These are phyloP conservation scores for Pollenia amentaria DNA, from an alignment of 2,888 invertebrate genomes.

Conservation along the genomic window DNA sequence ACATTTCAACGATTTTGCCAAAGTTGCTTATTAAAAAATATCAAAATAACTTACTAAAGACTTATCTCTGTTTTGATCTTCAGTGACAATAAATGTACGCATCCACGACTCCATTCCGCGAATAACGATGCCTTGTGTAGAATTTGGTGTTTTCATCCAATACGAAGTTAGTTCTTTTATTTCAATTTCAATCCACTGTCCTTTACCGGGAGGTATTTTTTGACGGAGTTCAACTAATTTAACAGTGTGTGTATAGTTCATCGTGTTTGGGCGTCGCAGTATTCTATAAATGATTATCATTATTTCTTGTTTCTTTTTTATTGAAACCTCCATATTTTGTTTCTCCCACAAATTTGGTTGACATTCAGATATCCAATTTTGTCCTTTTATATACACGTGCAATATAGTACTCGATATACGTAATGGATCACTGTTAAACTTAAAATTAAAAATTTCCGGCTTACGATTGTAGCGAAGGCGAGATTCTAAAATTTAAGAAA, in stretches of 20 bases:
- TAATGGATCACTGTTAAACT: constrained; percentile 79
- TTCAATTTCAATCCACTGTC: constrained; percentile 90
- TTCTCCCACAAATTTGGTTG: constrained; percentile 77
- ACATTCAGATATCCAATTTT: constrained; percentile 81
- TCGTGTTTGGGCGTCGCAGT: constrained; percentile 77
- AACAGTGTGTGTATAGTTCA: constrained; percentile 79
- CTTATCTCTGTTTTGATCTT: constrained; percentile 79
- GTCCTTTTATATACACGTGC: constrained; percentile 82
- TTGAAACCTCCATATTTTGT: constrained; percentile 59
- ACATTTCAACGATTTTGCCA: not conserved
- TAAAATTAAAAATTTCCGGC: constrained; percentile 81
- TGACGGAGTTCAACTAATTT: constrained; percentile 81
- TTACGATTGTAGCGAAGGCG: constrained; percentile 81
- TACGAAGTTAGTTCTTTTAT: constrained; percentile 90
- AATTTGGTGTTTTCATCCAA: constrained; percentile 90
- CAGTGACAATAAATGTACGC: constrained; percentile 79
- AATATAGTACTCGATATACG: constrained; percentile 81
- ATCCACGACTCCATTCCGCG: constrained; percentile 88
- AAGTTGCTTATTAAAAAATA: too few relatives aligned
- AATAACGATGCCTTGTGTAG: constrained; percentile 91
- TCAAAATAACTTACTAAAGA: constrained; percentile 82
- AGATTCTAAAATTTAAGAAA: constrained; percentile 76
- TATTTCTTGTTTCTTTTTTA: constrained; percentile 77
- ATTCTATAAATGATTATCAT: constrained; percentile 80
- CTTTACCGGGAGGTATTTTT: constrained; percentile 81